phyloP scores from a whole-genome alignment of 2,888 invertebrate species.

The Lepas anatifera region DNA sequence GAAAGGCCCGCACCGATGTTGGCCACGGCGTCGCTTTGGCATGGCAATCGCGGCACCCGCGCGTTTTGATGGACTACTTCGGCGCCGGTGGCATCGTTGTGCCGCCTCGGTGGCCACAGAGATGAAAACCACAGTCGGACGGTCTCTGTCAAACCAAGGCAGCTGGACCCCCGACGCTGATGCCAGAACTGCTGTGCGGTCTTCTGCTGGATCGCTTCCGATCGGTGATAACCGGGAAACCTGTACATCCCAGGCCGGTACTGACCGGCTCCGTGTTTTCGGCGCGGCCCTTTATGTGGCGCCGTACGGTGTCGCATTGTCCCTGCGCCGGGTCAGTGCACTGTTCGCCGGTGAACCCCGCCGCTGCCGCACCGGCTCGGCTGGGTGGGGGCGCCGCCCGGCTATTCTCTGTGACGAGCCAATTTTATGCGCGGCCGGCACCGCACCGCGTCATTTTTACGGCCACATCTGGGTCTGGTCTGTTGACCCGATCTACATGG shows the following conservation, averaged over 20 bases:
- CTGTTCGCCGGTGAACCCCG: not conserved
- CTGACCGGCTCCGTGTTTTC: not conserved
- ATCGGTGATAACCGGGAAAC: too few species aligned
- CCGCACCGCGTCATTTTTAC: not conserved
- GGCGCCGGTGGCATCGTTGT: not conserved
- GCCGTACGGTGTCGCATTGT: not conserved
- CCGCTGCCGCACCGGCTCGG: not conserved
- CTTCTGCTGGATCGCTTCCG: too few species aligned
- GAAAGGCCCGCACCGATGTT: too few species aligned
- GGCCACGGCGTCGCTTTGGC: too few species aligned
- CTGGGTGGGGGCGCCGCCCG: not conserved
- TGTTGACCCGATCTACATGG: not conserved
- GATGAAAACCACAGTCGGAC: too few species aligned
- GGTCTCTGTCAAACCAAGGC: too few species aligned
- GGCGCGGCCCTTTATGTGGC: not conserved
- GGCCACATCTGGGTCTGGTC: not conserved
- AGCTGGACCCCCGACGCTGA: too few species aligned
- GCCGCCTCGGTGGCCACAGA: not conserved
- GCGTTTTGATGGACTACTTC: constrained; percentile 8
- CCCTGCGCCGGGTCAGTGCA: not conserved
- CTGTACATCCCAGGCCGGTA: too few species aligned
- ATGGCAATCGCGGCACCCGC: too few species aligned
- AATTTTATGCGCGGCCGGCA: constrained; percentile 1
- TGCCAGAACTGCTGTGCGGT: too few species aligned
- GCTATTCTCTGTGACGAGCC: not conserved